Evolutionary conservation across 1,140 invertebrate genomes (phyloP).

Genomic region (Lepidurus apus): DNA sequence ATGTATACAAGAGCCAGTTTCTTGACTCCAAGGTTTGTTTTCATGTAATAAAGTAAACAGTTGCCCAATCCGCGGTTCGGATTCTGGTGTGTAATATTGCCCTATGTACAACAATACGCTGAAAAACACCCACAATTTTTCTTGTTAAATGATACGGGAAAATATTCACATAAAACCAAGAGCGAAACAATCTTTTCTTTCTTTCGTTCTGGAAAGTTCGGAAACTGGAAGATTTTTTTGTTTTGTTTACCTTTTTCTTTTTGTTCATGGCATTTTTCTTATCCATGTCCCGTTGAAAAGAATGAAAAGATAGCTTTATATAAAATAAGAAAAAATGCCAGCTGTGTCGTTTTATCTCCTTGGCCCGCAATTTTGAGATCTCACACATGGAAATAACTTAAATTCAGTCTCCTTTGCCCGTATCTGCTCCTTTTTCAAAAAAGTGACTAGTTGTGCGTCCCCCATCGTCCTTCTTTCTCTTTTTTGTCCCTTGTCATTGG

Average conservation of each 20-base stretch:
- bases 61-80: neutral
- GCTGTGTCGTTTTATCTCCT: neutral
- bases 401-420: neutral
- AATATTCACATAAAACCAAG: neutral
- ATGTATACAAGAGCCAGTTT: neutral
- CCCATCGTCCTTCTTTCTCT: neutral
- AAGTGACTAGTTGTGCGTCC: slow-evolving; percentile 10
- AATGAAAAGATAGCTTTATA: neutral
- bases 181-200: neutral
- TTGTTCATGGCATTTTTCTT: neutral
- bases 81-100: neutral
- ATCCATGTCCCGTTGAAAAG: neutral
- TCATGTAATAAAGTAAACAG: neutral
- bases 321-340: slow-evolving; percentile 9
- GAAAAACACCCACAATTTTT: neutral
- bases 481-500: neutral
- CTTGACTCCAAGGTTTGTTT: neutral
- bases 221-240: neutral
- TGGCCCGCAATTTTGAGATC: neutral
- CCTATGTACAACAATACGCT: slow-evolving; percentile 13
- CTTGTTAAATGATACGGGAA: slow-evolving; percentile 5
- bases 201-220: neutral
- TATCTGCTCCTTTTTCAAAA: neutral
- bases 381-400: neutral
- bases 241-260: neutral